These are phyloP conservation scores for Polypterus bichir DNA, from an alignment of 2,113 vertebrate genomes.

Conservation along the genomic window DNA sequence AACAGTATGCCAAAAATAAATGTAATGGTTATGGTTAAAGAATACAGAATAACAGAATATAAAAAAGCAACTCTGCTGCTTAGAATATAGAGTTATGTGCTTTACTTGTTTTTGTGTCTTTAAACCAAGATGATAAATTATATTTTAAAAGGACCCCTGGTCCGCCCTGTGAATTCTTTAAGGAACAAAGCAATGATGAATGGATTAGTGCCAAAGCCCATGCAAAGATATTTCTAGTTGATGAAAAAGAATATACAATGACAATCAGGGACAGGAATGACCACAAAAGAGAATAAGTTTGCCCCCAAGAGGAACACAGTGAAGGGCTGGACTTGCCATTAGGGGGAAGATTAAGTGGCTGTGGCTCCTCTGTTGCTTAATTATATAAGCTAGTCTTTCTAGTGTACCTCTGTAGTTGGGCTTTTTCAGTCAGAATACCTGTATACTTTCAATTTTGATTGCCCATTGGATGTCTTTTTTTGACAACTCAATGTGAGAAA, in stretches of 20 bases:
- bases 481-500: conserved; percentile 78
- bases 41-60: no score
- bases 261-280: conserved; percentile 70
- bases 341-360: conserved; percentile 83
- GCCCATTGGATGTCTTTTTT: conserved; percentile 85
- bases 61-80: conserved; percentile 1
- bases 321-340: conserved; percentile 75
- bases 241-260: conserved; percentile 73
- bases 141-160: conserved; percentile 38
- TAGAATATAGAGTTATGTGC: conserved; percentile 5
- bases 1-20: no score
- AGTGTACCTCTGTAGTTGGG: conserved; percentile 47
- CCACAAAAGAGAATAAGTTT: conserved; percentile 68
- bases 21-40: no score
- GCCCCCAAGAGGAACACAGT: conserved; percentile 53
- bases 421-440: conserved; percentile 67
- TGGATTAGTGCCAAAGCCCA: conserved; percentile 60
- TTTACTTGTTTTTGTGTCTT: conserved; percentile 15
- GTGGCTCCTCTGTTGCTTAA: conserved; percentile 71
- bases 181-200: conserved; percentile 68
- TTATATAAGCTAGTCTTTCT: conserved; percentile 78
- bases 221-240: conserved; percentile 57
- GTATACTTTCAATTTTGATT: conserved; percentile 66
- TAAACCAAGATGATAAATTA: conserved; percentile 56
- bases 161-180: conserved; percentile 66